These are phyloP conservation scores for Colostygia pectinataria DNA, from an alignment of 2,888 invertebrate species.

Conservation along the genomic window DNA sequence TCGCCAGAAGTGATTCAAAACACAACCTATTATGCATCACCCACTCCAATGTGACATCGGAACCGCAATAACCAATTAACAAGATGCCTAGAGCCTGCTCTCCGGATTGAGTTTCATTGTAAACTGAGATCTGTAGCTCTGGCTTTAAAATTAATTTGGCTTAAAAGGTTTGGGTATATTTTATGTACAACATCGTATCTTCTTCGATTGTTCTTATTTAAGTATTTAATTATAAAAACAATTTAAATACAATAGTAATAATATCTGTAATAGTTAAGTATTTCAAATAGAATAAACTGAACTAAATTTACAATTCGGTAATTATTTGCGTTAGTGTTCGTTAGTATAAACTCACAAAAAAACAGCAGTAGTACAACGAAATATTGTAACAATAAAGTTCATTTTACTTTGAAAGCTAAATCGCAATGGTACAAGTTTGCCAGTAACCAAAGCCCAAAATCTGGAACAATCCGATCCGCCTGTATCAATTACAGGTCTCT, in stretches of 20 bases:
- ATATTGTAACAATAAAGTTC: not conserved
- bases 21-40: constrained; percentile 2
- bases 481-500: constrained; percentile 21
- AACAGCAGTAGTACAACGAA: not conserved
- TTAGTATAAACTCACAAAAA: not conserved
- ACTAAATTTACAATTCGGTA: no score
- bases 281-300: no score
- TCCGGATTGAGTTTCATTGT: not conserved
- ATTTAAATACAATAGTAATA: no score
- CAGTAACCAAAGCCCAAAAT: not conserved
- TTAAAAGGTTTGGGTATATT: no score
- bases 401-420: not conserved
- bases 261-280: no score
- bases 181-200: not conserved
- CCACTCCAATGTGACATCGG: not conserved
- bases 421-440: not conserved
- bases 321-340: not conserved
- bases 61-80: constrained; percentile 16
- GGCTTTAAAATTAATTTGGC: not conserved
- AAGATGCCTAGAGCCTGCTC: not conserved
- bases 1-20: not conserved
- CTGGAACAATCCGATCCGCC: constrained; percentile 17
- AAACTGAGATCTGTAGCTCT: not conserved
- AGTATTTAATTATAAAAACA: no score
- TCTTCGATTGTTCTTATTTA: no score